Evolutionary conservation across 2,888 invertebrate genomes (phyloP).

Genomic region (Dryococelus australis): DNA sequence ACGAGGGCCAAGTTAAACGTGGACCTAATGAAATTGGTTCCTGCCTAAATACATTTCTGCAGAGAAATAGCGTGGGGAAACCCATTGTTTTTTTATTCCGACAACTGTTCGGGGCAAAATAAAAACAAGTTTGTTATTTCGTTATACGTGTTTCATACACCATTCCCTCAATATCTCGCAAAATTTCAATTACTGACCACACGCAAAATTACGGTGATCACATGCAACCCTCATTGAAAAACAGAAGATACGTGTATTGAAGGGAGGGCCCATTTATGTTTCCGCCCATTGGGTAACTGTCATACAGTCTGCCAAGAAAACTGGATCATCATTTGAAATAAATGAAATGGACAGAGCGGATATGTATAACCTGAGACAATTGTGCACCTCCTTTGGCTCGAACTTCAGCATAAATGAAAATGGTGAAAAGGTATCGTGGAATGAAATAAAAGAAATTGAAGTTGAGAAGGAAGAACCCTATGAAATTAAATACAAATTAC

Average conservation of each 20-base stretch:
- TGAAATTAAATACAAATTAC: too few species aligned
- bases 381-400: too few species aligned
- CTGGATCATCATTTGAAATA: too few species aligned
- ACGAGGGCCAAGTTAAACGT: conserved; percentile 29
- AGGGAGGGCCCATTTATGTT: conserved; percentile 28
- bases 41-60: background rate
- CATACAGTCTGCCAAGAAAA: conserved; percentile 21
- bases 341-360: too few species aligned
- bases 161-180: conserved; percentile 26
- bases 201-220: too few species aligned
- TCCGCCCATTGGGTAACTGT: conserved; percentile 30
- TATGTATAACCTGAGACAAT: too few species aligned
- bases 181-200: conserved; percentile 19
- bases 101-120: too few species aligned
- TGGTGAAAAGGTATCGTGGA: too few species aligned
- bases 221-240: conserved; percentile 32
- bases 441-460: too few species aligned
- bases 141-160: conserved; percentile 33
- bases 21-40: conserved; percentile 30
- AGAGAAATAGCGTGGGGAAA: conserved; percentile 29
- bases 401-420: too few species aligned
- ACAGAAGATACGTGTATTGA: conserved; percentile 3
- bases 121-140: too few species aligned
- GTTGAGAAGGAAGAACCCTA: too few species aligned
- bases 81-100: conserved; percentile 32